Base-by-base conservation (phyloP, 2,113 vertebrate genomes). In the Tachycineta bicolor region DNA sequence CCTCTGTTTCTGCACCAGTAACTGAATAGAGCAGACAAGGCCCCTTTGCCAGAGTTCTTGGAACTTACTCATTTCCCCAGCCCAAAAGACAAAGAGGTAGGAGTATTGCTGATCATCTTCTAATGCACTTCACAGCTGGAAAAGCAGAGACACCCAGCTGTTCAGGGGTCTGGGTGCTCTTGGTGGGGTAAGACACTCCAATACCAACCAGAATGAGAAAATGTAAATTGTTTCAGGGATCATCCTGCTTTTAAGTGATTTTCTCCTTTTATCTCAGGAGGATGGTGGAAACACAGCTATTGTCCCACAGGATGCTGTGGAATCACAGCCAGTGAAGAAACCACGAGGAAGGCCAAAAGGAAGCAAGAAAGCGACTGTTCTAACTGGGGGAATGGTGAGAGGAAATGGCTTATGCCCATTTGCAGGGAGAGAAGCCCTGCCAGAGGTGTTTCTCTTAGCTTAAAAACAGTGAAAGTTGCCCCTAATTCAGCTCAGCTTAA, bases 291-390 rank as follows among this genome's bases (percentile, higher is more conserved):
- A 93, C 50, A 21, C 14, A 75, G 79, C 59, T 52, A 0, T 5
- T 68, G 2, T 3, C 55, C n/a, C 74, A 28, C 22, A 89, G 83
- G 90, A 80, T 19, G 28, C 47, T 80, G 12, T 22, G 77, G 92
- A 60, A 46, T 80, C 59, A 24, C 33, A 73, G 64, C 92, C 74
- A 50, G 76, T 1, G 5, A 97, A 97, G 80, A 97, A 96, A 88
- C 97, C 96, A 60, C 95, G 96, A 89, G 97, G 97, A 79, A 95
- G 97, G 60, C 97, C 97, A 14, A 97, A 95, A 95, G 96, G 96
- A 93, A 97, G 93, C 94, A 97, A 97, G 70, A 97, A 97, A 81
- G n/a, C 6, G 18, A 37, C 43, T 53, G 4, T 31, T 67, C 11
- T 53, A 23, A 49, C 55, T 64, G 90, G 37, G 21, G 49, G 89